Evolutionary conservation across 2,888 invertebrate species (phyloP).

Genomic region (Spodoptera picta): DNA sequence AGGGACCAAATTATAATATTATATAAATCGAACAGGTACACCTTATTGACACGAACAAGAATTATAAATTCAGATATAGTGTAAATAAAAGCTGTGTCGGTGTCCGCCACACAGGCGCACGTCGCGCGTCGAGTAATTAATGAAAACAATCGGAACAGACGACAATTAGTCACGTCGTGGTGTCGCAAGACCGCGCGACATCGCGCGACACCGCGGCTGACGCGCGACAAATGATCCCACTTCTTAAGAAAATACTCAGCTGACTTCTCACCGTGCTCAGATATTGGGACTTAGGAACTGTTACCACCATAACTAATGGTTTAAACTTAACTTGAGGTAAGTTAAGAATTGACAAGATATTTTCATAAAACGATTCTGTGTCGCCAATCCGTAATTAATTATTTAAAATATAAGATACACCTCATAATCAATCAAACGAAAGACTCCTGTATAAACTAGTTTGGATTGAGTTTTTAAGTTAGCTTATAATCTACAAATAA

Average conservation of each 20-base stretch:
- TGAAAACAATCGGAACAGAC: conserved; percentile 40
- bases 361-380: background rate
- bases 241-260: background rate
- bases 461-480: too few species aligned
- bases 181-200: conserved; percentile 23
- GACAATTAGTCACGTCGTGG: conserved; percentile 36
- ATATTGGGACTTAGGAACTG: too few species aligned
- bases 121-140: conserved; percentile 37
- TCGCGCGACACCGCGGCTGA: conserved; percentile 26
- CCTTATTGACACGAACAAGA: conserved; percentile 25
- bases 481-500: too few species aligned
- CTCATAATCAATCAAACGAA: too few species aligned
- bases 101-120: conserved; percentile 7
- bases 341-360: background rate
- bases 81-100: conserved; percentile 40
- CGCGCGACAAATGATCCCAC: conserved; percentile 33
- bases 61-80: conserved; percentile 48
- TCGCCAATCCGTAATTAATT: too few species aligned
- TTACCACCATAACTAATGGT: too few species aligned
- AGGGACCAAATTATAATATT: conserved; percentile 24
- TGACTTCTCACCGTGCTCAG: too few species aligned
- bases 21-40: conserved; percentile 9
- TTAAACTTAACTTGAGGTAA: background rate
- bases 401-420: too few species aligned
- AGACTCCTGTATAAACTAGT: too few species aligned